Evolutionary conservation across 2,113 vertebrate species (phyloP).

Genomic region (Formicarius rufipectus): DNA sequence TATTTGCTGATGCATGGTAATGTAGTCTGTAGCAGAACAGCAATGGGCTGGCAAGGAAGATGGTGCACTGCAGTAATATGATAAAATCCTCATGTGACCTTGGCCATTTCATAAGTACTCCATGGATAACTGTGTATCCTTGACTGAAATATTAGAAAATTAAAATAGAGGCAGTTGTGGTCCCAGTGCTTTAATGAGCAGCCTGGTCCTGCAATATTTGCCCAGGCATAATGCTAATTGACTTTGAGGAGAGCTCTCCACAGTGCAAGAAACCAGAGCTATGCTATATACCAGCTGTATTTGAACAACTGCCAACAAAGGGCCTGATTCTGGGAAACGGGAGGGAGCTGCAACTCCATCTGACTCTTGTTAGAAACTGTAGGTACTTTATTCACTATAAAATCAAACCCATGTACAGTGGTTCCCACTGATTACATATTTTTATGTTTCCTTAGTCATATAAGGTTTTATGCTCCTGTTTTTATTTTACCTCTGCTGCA

Average conservation of each 20-base stretch:
- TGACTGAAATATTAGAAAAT: background rate
- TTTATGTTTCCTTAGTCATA: background rate
- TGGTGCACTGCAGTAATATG: conserved; percentile 61
- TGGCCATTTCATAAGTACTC: background rate
- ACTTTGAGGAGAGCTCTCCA: background rate
- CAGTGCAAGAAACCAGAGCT: background rate
- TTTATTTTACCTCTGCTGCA: background rate
- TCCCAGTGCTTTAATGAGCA: background rate
- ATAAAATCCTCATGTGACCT: conserved; percentile 54
- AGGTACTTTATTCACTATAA: background rate
- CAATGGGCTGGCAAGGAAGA: conserved; percentile 46
- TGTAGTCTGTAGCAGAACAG: conserved; percentile 44
- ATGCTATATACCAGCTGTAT: background rate
- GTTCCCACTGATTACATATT: background rate
- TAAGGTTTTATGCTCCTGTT: background rate
- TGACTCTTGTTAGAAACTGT: background rate
- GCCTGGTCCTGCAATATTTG: background rate
- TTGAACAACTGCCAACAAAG: background rate
- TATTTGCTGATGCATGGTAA: conserved; percentile 69
- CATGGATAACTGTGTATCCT: background rate
- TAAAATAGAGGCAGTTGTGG: background rate
- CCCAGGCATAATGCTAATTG: background rate
- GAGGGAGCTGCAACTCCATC: background rate
- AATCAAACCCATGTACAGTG: background rate
- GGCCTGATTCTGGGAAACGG: background rate